phyloP scores from a whole-genome alignment of 2,113 vertebrate species.

The Clinocottus analis region DNA sequence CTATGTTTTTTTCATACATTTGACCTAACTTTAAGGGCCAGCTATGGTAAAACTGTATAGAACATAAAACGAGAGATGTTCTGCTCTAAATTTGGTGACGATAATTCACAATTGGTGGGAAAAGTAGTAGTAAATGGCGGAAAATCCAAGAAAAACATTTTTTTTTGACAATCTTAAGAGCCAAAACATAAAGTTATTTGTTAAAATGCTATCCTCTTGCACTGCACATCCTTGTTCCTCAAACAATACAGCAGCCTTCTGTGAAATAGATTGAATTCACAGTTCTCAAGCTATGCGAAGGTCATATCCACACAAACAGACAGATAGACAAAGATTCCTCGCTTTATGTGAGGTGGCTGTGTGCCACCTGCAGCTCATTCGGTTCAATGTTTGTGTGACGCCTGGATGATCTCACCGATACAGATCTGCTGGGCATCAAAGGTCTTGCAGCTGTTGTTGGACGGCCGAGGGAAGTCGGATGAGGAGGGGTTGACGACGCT shows the following conservation, averaged over 20 bases:
- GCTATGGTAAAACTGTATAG: neutral
- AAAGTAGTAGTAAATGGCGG: neutral
- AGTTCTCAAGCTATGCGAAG: neutral
- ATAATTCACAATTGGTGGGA: neutral
- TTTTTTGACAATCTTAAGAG: neutral
- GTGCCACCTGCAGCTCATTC: constrained; percentile 4
- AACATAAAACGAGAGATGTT: neutral
- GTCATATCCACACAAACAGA: neutral
- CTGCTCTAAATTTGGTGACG: neutral
- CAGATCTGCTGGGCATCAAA: constrained; percentile 94
- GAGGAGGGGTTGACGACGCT: constrained; percentile 81
- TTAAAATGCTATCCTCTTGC: neutral
- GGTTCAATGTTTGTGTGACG: neutral
- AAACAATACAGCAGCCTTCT: neutral
- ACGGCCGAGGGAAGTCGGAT: constrained; percentile 85
- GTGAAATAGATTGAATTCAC: neutral
- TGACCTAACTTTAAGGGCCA: neutral
- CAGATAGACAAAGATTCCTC: neutral
- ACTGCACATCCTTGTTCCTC: neutral
- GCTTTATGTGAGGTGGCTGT: neutral
- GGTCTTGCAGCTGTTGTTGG: constrained; percentile 95
- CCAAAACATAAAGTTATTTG: neutral
- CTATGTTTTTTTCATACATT: neutral
- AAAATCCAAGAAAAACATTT: no score
- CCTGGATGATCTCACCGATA: constrained; percentile 88